Conservation (phyloP, 2,888 invertebrate species). For the Horisme vitalbata region DNA sequence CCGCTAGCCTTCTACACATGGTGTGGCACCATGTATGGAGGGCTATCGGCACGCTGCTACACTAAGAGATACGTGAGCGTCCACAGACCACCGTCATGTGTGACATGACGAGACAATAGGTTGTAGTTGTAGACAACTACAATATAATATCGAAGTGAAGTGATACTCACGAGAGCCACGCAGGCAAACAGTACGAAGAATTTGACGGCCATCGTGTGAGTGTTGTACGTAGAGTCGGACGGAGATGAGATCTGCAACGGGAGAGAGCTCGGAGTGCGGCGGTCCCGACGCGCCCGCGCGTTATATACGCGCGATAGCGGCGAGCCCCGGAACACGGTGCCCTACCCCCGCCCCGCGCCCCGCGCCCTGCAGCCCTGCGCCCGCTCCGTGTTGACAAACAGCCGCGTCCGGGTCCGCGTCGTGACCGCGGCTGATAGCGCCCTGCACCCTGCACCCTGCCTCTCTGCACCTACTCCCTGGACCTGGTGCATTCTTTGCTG, state of each 20-base stretch:
- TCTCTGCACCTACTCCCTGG: no score
- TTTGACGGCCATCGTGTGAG: slow-evolving; percentile 55
- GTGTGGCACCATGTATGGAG: no score
- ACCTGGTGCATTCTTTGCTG: no score
- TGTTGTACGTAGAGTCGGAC: slow-evolving; percentile 15
- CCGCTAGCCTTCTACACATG: no score
- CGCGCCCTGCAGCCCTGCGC: slow-evolving; percentile 37
- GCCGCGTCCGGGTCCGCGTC: slow-evolving; percentile 30
- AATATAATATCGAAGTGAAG: neutral
- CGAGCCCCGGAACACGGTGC: slow-evolving; percentile 15
- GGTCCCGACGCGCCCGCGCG: slow-evolving; percentile 30
- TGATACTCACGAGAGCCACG: slow-evolving; percentile 66
- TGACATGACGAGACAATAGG: neutral
- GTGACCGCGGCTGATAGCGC: slow-evolving; percentile 12
- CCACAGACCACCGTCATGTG: no score
- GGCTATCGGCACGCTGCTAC: no score
- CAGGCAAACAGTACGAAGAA: slow-evolving; percentile 59
- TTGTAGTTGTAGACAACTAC: neutral
- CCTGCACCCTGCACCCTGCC: neutral
- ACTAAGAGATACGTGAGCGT: no score
- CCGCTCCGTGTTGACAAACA: slow-evolving; percentile 34
- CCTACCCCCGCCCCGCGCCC: slow-evolving; percentile 29
- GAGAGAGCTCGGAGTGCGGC: slow-evolving; percentile 43
- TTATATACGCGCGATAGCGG: slow-evolving; percentile 38
- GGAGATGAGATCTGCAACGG: slow-evolving; percentile 40